These are phyloP conservation scores for Sapayoa aenigma DNA, from an alignment of 2,113 vertebrate genomes.

Conservation along the genomic window DNA sequence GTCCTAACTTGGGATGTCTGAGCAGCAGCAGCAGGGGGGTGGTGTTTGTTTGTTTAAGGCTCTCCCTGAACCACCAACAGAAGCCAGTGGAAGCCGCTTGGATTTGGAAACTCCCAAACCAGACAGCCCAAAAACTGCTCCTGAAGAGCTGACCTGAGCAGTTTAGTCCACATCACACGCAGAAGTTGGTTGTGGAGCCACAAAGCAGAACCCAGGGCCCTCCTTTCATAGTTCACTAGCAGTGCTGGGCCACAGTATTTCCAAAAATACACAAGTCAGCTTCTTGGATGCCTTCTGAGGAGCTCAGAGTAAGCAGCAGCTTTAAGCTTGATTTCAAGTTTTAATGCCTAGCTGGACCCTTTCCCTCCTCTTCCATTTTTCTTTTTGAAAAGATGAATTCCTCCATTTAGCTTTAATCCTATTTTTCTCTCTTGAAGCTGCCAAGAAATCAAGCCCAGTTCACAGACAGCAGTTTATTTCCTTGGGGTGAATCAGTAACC, in stretches of 20 bases:
- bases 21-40: not conserved
- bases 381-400: slow-evolving; percentile 13
- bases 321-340: not conserved
- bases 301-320: not conserved
- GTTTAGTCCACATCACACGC: accelerated
- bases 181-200: not conserved
- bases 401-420: slow-evolving; percentile 39
- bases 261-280: not conserved
- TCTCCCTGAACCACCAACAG: not conserved
- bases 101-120: not conserved
- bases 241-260: not conserved
- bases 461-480: not conserved
- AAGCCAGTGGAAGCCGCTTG: not conserved
- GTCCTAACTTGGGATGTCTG: not conserved
- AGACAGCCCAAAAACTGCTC: not conserved
- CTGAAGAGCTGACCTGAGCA: not conserved
- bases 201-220: not conserved
- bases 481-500: not conserved
- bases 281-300: not conserved
- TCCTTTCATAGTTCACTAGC: accelerated
- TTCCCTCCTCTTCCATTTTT: slow-evolving; percentile 12
- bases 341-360: not conserved
- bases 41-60: not conserved
- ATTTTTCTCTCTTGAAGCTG: not conserved
- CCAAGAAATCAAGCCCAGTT: not conserved